Base-by-base conservation (phyloP, 2,888 invertebrate genomes). In the Corbicula japonica region DNA sequence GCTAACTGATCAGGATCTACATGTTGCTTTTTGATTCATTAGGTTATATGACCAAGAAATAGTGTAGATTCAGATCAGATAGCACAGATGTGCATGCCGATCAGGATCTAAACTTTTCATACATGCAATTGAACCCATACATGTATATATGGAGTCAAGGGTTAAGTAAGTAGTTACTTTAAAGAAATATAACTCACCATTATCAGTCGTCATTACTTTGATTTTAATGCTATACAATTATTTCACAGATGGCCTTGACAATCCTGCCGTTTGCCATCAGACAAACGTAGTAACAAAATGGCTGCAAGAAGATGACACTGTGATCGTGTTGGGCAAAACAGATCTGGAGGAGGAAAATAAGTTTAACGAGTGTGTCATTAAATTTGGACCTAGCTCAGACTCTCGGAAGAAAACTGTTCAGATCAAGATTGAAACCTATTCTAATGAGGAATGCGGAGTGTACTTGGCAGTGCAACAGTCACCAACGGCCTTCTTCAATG, bases 391-490 rank as follows among this genome's bases (percentile, higher is more conserved):
- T 0, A 66, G 56, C 18, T 41, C 73, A 3, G 35, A 61, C 8
- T 71, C 80, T 32, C 52, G 30, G 8, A 80, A 83, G 41, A 34
- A 63, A 58, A 66, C 58, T 2, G 71, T 73, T 1, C 48, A 61
- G 66, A 60, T 87, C 4, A 76, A 78, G 62, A 78, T 87, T 68
- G 81, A 85, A 21, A 76, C 79, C 23, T 87, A 76, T 48, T 80
- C 71, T 48, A 85, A 74, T 52, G 68, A 80, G 1, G 75, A 84
- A 44, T 87, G 87, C 73, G 76, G 68, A 2, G 73, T 83, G 12
- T 84, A 74, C 41, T 66, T 87, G n/a, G 68, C 77, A 15, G 76
- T 82, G 4, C 60, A 74, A 38, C 81, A 87, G 74, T 87, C 87
- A 12, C 80, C 85, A 10, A 66, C 65, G 18, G 62, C 66, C 10